Base-by-base conservation (phyloP, 2,113 vertebrate species). In the Gambusia holbrooki region DNA sequence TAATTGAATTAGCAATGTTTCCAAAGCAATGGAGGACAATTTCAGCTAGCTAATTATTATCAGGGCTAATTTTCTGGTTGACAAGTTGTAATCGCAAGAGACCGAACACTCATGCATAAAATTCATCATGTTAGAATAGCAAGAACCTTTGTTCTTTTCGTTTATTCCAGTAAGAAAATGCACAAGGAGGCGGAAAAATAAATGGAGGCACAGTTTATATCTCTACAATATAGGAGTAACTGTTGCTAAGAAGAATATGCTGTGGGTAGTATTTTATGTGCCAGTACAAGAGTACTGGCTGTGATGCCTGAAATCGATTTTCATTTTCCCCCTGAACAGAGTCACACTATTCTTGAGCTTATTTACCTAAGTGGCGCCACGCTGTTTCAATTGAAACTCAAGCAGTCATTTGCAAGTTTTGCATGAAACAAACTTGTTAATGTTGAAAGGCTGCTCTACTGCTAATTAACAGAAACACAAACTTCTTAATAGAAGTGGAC, bases 41-140 rank as follows among this genome's bases (percentile, higher is more conserved):
- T 87, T 90, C 87, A 86, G 86, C 85, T 80, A 86, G 84, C 78
- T 33, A 58, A 87, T 91, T 87, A 93, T 93, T 90, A 92, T 87
- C 80, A 66, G 77, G 80, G 77, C 88, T 93, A 94, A 94, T 94
- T 92, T 91, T 92, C 86, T 86, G 77, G 67, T 85, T 89, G 77
- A 91, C 74, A n/a, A 83, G 75, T 61, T 82, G 65, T 89, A 92
- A 93, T 90, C 91, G 80, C 71, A 67, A 80, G 69, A 88, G 81
- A 91, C 84, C 87, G 70, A 82, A 73, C 71, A 45, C 19, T 29
- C 37, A 4, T 42, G 37, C 65, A 68, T 86, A 73, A 90, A 88
- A 90, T 78, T 62, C 71, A 87, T 76, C 80, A 81, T 19, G 54
- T 45, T 69, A 79, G 32, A 73, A 58, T 66, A 66, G 37, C 62